A percentile compares a stretch with the other conserved stretches of the same genome.
Evolutionary conservation across 2,797 vertebrate species (phyloP).

Genomic region (Pseudochirops corinnae): DNA sequence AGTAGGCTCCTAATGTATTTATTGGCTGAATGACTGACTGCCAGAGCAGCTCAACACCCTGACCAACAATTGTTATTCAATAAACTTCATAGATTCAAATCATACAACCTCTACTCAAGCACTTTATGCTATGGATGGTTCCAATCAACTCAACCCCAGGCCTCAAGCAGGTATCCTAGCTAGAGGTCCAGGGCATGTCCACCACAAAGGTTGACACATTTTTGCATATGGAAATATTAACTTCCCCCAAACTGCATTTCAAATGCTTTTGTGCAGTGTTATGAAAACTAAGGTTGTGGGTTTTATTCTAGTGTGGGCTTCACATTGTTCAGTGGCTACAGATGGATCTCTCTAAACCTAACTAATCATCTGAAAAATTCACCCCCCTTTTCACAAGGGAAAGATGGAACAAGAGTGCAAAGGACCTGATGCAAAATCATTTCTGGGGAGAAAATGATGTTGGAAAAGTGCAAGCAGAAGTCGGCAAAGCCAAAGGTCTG

Average conservation of each 20-base stretch:
- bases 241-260: background rate
- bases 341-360: background rate
- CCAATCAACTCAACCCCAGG: background rate
- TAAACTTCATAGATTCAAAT: background rate
- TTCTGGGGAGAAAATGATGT: background rate
- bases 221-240: background rate
- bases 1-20: background rate
- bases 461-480: background rate
- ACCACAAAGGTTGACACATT: background rate
- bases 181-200: background rate
- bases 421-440: background rate
- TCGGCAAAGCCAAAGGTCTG: background rate
- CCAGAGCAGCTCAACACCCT: background rate
- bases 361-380: background rate
- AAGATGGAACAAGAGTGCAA: background rate
- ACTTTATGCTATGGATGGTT: background rate
- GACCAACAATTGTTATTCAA: background rate
- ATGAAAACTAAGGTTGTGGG: background rate
- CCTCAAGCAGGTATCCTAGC: background rate
- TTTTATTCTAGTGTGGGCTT: background rate
- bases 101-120: background rate
- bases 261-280: background rate
- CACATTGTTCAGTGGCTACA: background rate
- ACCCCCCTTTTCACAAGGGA: background rate
- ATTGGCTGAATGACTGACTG: background rate